A percentile compares a stretch with the other conserved stretches of the same genome.
Conservation (phyloP, 2,113 vertebrate species). For the Chamaea fasciata region DNA sequence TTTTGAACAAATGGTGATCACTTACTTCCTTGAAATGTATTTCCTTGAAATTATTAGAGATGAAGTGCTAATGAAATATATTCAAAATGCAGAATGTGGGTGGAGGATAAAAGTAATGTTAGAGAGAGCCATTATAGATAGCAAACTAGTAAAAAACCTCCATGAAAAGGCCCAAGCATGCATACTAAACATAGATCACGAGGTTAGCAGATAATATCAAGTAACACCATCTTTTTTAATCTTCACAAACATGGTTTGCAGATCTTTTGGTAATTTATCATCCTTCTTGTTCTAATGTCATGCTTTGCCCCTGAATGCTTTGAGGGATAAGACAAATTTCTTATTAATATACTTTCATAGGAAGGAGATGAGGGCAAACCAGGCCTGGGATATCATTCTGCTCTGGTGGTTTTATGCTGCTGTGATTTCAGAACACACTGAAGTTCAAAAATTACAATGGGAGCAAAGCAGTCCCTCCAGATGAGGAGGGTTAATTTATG, state of each 20-base stretch:
- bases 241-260: background rate
- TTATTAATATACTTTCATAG: background rate
- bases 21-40: background rate
- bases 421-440: background rate
- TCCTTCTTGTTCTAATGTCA: background rate
- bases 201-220: background rate
- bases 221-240: background rate
- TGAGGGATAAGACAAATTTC: background rate
- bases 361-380: background rate
- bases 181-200: background rate
- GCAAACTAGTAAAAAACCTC: background rate
- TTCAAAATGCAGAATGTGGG: background rate
- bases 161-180: background rate
- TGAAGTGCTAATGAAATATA: background rate
- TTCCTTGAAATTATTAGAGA: background rate
- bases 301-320: background rate
- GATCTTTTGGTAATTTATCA: constrained; percentile 1
- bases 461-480: background rate
- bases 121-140: background rate
- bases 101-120: background rate
- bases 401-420: background rate
- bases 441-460: background rate
- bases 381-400: background rate
- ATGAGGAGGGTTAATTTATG: background rate
- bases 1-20: background rate